Conservation (phyloP, 2,888 invertebrate species). For the Frankliniella intonsa region DNA sequence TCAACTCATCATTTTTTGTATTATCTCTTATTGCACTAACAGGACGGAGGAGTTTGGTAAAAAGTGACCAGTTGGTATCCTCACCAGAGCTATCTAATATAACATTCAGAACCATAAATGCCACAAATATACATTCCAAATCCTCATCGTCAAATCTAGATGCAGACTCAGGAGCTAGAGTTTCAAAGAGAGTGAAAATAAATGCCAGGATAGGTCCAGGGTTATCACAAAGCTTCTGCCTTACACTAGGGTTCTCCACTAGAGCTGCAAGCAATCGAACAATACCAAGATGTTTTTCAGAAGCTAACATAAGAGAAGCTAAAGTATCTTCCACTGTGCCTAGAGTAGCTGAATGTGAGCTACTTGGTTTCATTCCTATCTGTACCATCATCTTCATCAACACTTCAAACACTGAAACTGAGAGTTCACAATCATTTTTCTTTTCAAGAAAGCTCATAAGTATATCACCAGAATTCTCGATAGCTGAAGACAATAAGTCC, state of each 20-base stretch:
- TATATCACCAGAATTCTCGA: slow-evolving; percentile 49
- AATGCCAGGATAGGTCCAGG: slow-evolving; percentile 45
- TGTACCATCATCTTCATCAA: slow-evolving; percentile 39
- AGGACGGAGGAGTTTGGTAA: slow-evolving; percentile 43
- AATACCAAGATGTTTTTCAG: slow-evolving; percentile 36
- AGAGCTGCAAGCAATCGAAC: slow-evolving; percentile 45
- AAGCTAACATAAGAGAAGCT: neutral
- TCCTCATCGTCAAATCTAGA: slow-evolving; percentile 35
- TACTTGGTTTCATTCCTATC: slow-evolving; percentile 23
- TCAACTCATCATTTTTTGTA: slow-evolving; percentile 39
- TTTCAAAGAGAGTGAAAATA: slow-evolving; percentile 44
- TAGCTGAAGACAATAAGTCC: slow-evolving; percentile 36
- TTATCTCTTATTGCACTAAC: slow-evolving; percentile 40
- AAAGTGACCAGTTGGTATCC: slow-evolving; percentile 42
- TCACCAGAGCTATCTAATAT: slow-evolving; percentile 42
- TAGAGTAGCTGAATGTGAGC: slow-evolving; percentile 37
- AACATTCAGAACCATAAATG: slow-evolving; percentile 46
- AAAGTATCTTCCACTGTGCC: slow-evolving; percentile 39
- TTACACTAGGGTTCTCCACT: slow-evolving; percentile 43
- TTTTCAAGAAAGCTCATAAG: slow-evolving; percentile 47
- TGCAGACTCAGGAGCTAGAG: slow-evolving; percentile 31
- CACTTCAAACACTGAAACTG: slow-evolving; percentile 42
- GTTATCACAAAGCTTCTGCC: slow-evolving; percentile 44
- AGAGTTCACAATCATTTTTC: slow-evolving; percentile 40
- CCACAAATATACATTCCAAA: slow-evolving; percentile 43